Evolutionary conservation across 2,113 vertebrate genomes (phyloP).

Genomic region (Hyperoodon ampullatus): DNA sequence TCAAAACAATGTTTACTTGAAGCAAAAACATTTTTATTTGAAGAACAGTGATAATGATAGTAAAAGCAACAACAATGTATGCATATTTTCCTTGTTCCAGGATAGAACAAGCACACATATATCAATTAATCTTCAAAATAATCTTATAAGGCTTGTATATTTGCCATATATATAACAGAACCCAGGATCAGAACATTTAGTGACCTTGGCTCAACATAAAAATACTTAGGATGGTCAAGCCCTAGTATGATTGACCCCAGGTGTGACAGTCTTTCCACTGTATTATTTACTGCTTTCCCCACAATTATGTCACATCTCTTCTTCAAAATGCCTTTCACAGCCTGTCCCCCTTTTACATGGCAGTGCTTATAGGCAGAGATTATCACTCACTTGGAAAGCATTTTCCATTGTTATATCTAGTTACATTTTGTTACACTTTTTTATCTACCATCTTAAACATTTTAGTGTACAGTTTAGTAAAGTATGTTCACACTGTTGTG

Average conservation of each 20-base stretch:
- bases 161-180: not conserved
- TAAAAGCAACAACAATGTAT: not conserved
- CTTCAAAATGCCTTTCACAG: not conserved
- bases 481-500: not conserved
- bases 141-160: not conserved
- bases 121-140: not conserved
- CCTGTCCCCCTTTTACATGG: not conserved
- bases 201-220: not conserved
- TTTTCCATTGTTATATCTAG: not conserved
- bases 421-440: not conserved
- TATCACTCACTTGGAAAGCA: not conserved
- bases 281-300: not conserved
- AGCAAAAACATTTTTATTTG: slow-evolving; percentile 8
- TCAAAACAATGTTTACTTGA: not conserved
- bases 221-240: not conserved
- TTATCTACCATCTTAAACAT: not conserved
- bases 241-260: not conserved
- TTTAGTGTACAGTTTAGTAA: not conserved
- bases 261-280: not conserved
- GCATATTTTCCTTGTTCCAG: not conserved
- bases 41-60: not conserved
- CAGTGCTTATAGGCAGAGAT: not conserved
- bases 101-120: not conserved
- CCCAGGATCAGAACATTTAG: not conserved
- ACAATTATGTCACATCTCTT: not conserved